Conservation (phyloP, 2,113 vertebrate species). For the Clinocottus analis region DNA sequence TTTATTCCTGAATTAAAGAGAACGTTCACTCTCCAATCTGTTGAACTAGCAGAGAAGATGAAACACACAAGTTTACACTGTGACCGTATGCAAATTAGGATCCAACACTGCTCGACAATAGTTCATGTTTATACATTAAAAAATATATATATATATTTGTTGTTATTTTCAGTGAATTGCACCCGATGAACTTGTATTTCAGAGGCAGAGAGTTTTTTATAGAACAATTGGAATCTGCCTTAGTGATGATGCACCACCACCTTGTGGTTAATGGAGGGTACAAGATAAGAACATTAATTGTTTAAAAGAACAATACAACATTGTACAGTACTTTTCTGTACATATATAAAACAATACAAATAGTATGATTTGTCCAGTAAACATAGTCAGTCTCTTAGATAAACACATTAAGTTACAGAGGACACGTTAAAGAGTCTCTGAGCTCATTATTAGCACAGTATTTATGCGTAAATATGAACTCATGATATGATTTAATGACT, state of each 20-base stretch:
- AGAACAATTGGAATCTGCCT: background rate
- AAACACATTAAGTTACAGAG: background rate
- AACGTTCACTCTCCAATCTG: background rate
- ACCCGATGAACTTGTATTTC: background rate
- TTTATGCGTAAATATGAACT: background rate
- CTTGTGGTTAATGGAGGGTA: conserved; percentile 60
- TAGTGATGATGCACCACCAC: conserved; percentile 64
- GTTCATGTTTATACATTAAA: background rate
- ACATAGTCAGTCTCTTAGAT: background rate
- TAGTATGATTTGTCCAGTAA: background rate
- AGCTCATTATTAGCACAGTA: background rate
- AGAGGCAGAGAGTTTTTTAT: background rate
- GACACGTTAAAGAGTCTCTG: background rate
- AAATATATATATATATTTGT: background rate
- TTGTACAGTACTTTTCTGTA: background rate
- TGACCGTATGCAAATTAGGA: background rate
- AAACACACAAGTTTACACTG: background rate
- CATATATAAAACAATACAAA: background rate
- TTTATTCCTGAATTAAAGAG: background rate
- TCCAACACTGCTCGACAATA: background rate
- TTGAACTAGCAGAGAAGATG: background rate
- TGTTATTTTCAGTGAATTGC: background rate
- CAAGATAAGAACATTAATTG: background rate
- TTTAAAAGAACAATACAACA: background rate
- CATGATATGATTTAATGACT: background rate